Evolutionary conservation across 2,888 invertebrate genomes (phyloP).

Genomic region (Pristionchus arcanus): DNA sequence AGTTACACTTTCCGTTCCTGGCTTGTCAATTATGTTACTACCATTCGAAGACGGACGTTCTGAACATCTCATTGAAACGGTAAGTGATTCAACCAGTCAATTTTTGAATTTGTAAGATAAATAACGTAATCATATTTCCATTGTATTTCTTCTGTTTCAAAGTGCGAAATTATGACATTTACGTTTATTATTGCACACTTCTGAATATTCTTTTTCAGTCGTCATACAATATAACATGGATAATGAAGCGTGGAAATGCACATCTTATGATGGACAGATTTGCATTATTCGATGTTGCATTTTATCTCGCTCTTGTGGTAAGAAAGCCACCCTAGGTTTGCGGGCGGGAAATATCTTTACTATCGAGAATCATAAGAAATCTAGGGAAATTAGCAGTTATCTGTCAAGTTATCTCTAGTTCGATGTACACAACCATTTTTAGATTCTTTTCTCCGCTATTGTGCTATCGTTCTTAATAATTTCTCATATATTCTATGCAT

Average conservation of each 20-base stretch:
- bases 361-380: too few species aligned
- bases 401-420: too few species aligned
- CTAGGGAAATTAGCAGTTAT: too few species aligned
- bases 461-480: too few species aligned
- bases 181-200: too few species aligned
- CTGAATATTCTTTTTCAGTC: neutral
- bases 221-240: neutral
- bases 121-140: too few species aligned
- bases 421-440: too few species aligned
- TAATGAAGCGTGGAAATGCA: neutral
- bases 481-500: neutral
- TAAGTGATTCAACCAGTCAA: too few species aligned
- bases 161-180: neutral
- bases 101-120: too few species aligned
- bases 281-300: neutral
- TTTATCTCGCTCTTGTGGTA: neutral
- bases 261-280: neutral
- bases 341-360: too few species aligned
- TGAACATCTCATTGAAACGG: neutral
- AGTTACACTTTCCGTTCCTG: neutral
- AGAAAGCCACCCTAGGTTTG: neutral
- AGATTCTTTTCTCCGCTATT: too few species aligned
- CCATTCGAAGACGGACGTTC: neutral
- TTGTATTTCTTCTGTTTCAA: neutral
- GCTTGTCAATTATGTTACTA: neutral